phyloP scores from a whole-genome alignment of 2,113 vertebrate genomes.

The Lepus timidus region DNA sequence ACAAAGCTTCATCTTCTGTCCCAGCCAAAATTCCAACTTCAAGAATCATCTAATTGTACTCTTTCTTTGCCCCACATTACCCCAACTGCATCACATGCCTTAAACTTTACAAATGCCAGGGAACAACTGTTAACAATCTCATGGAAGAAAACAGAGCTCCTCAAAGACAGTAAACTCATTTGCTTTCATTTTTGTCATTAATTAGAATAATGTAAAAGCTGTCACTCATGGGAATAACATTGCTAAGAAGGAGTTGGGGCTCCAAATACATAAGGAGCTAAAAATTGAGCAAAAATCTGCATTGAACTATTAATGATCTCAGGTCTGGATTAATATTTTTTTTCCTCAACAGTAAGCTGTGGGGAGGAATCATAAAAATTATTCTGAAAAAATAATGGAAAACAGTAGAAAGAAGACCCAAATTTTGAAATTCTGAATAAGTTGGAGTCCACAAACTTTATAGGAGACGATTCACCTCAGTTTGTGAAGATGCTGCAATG shows the following conservation, averaged over 20 bases:
- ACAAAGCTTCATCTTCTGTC: background rate
- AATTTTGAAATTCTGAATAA: background rate
- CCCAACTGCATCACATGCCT: background rate
- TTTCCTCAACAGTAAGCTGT: background rate
- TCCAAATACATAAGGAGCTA: background rate
- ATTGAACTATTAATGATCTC: too few relatives aligned
- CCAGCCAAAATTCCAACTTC: background rate
- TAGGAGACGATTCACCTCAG: background rate
- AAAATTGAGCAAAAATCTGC: background rate
- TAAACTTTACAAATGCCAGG: background rate
- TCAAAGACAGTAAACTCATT: background rate
- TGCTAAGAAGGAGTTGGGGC: background rate
- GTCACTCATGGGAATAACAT: background rate
- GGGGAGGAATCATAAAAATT: background rate
- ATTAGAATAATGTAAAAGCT: background rate
- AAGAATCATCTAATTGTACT: background rate
- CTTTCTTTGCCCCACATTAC: background rate
- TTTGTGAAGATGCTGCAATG: background rate
- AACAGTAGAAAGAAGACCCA: background rate
- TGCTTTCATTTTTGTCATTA: background rate
- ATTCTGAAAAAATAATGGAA: slow-evolving; percentile 4
- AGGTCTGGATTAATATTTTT: background rate
- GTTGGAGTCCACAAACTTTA: background rate
- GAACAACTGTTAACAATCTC: background rate
- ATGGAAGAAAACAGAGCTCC: background rate